These are phyloP conservation scores for Mactromeris polynyma DNA, from an alignment of 2,888 invertebrate genomes.

Conservation along the genomic window DNA sequence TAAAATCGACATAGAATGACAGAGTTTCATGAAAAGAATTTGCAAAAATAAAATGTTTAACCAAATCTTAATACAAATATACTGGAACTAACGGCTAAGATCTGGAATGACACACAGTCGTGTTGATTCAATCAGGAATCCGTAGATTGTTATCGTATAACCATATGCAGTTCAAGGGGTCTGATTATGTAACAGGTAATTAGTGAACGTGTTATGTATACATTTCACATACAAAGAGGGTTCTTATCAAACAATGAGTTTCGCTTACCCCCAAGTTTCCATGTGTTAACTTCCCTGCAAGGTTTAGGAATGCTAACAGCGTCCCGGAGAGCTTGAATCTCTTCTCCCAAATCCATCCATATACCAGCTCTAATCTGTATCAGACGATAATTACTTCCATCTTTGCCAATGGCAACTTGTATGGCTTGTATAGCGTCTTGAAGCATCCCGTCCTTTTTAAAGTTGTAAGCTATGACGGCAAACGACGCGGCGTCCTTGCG, in stretches of 20 bases:
- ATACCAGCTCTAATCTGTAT: constrained; percentile 77
- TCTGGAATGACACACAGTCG: too few relatives aligned
- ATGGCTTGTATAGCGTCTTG: constrained; percentile 71
- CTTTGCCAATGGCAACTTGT: constrained; percentile 64
- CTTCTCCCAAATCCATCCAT: constrained; percentile 69
- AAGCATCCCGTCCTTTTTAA: constrained; percentile 64
- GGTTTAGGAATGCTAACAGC: constrained; percentile 78
- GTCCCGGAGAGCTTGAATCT: constrained; percentile 75
- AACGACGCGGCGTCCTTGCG: constrained; percentile 71
- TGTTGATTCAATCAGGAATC: background rate
- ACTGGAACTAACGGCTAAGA: too few relatives aligned
- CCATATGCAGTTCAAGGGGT: background rate
- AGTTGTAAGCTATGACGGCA: constrained; percentile 73
- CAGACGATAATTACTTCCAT: constrained; percentile 72
- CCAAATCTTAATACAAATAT: too few relatives aligned
- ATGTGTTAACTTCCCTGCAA: constrained; percentile 76
- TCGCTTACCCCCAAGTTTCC: constrained; percentile 82
- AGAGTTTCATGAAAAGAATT: too few relatives aligned
- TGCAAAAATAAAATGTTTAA: too few relatives aligned
- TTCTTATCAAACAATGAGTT: background rate
- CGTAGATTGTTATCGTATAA: background rate
- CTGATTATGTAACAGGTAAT: background rate
- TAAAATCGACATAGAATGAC: too few relatives aligned
- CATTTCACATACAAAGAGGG: background rate
- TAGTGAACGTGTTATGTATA: too few relatives aligned